Base-by-base conservation (phyloP, 2,888 invertebrate genomes). In the Pterostichus niger region DNA sequence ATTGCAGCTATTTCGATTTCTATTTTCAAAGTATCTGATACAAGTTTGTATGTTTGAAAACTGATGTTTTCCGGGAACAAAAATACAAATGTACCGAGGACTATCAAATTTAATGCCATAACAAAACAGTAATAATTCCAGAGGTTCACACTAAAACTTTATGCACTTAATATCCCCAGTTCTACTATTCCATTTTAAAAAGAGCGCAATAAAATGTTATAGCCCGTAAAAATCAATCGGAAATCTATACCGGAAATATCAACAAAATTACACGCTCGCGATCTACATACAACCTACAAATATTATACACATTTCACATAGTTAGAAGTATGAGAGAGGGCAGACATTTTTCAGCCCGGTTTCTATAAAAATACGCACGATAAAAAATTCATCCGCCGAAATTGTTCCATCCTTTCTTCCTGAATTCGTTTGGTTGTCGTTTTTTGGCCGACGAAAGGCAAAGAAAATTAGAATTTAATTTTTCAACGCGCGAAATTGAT, bases 401-500 rank as follows among this genome's bases (percentile, higher is more conserved):
- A 71, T 71, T 71, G 46, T 71, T 46, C 17, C 71, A 46, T 71
- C 31, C 71, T 46, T 46, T 15, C 71, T 59, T 59, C 24, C 71
- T 9, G 11, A 15, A 40, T 68, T 40, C 40, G 44, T 49, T 44
- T 46, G 15, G 44, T 71, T 71, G 49, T 71, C 46, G 40, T 71
- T 71, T 71, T 71, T 49, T 17, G 31, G 49, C 24, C 0, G 71
- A 71, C 15, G 24, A 71, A 46, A 17, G 44, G 71, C 71, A 49
- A 46, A 49, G 71, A 71, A 71, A 71, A 71, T 71, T 71, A 31
- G 71, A 71, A 46, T 71, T 71, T 71, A 71, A 71, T 71, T 71
- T 71, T 71, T 44, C 71, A 71, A 71, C 46, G 71, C 31, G 4
- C 0, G 15, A 13, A 71, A 44, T 71, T 71, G 44, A 71, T 71